phyloP scores from a whole-genome alignment of 2,797 vertebrate genomes.

The Euphonia xanthogaster region DNA sequence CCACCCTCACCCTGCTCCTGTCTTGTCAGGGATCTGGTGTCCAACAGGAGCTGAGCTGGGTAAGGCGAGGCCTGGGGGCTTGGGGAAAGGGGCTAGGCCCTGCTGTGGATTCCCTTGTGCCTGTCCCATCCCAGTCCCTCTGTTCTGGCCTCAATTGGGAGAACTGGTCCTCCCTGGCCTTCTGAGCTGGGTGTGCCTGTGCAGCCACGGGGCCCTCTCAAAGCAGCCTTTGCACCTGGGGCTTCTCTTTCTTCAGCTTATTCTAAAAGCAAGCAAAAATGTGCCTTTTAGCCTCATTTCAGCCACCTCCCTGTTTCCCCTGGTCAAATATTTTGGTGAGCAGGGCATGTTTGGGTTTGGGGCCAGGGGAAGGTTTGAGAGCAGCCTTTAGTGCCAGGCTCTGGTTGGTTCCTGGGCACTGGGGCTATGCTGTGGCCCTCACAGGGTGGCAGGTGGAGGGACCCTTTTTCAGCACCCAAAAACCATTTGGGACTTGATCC shows the following conservation, averaged over 20 bases:
- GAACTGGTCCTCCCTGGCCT: fast-evolving
- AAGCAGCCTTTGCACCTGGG: neutral
- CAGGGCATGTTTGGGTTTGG: neutral
- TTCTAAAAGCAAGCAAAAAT: neutral
- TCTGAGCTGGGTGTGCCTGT: neutral
- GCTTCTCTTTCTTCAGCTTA: neutral
- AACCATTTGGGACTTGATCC: neutral
- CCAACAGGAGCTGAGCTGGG: neutral
- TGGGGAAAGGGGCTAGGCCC: neutral
- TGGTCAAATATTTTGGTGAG: fast-evolving
- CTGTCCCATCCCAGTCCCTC: neutral
- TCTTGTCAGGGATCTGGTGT: neutral
- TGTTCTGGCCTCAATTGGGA: fast-evolving
- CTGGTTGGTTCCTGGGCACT: neutral
- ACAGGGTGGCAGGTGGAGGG: neutral
- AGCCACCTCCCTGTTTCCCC: neutral
- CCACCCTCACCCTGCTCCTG: neutral
- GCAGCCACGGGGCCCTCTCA: fast-evolving
- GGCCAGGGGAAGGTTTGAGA: neutral
- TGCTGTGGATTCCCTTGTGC: fast-evolving
- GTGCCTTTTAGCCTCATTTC: neutral
- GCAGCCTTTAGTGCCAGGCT: neutral
- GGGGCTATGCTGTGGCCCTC: neutral
- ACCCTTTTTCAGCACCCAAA: neutral
- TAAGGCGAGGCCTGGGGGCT: neutral